These are phyloP conservation scores for Threskiornis aethiopicus DNA, from an alignment of 2,797 vertebrate species.

Conservation along the genomic window DNA sequence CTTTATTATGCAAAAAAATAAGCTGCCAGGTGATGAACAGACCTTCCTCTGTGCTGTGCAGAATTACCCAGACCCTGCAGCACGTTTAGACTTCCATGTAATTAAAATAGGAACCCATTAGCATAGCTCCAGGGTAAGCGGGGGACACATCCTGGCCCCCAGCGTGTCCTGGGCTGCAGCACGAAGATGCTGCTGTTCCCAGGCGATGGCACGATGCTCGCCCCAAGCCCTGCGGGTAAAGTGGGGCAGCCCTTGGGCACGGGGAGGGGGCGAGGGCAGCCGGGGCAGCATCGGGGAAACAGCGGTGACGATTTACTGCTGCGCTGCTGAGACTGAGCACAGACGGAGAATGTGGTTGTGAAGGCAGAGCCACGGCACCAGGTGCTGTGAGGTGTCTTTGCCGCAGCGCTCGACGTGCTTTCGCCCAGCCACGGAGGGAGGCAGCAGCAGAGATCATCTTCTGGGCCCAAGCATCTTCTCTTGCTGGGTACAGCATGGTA, in stretches of 20 bases:
- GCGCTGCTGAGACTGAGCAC: background rate
- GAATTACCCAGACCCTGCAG: background rate
- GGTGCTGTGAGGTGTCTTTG: background rate
- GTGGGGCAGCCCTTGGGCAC: rapidly evolving
- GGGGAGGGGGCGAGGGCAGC: background rate
- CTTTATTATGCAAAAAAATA: constrained; percentile 5
- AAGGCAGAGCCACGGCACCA: background rate
- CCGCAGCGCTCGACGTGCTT: rapidly evolving
- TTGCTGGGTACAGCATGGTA: rapidly evolving
- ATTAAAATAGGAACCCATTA: constrained; percentile 46
- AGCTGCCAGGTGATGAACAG: background rate
- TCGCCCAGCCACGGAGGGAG: background rate
- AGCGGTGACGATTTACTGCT: rapidly evolving
- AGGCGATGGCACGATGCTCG: rapidly evolving
- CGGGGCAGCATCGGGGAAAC: background rate
- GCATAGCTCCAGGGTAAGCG: background rate
- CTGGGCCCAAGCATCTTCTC: background rate
- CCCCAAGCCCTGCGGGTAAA: background rate
- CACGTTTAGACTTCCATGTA: background rate
- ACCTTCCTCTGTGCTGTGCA: background rate
- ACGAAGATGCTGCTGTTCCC: background rate
- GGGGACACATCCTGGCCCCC: background rate
- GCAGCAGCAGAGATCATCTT: background rate
- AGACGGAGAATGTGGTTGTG: background rate
- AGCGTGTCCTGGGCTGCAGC: background rate